Percentiles rank a stretch among this genome's conserved stretches.
phyloP scores from a whole-genome alignment of 2,888 invertebrate genomes.

The Sepioteuthis lessoniana region DNA sequence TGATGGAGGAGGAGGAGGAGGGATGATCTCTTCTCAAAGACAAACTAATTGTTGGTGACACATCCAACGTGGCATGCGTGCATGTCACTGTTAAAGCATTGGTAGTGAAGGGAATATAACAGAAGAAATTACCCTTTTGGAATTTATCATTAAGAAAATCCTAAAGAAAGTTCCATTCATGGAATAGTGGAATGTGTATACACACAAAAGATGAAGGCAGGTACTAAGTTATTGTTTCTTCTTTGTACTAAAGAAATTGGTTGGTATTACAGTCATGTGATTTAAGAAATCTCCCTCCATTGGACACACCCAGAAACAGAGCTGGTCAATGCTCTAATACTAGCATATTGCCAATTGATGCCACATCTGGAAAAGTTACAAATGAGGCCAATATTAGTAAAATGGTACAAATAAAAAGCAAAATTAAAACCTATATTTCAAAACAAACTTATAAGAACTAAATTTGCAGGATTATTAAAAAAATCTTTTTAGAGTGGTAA shows the following conservation, averaged over 20 bases:
- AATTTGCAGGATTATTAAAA: too few relatives aligned
- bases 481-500: too few relatives aligned
- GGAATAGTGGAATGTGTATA: not conserved
- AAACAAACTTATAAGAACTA: not conserved
- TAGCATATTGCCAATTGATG: not conserved
- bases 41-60: not conserved
- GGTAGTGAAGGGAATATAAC: not conserved
- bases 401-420: not conserved
- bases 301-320: not conserved
- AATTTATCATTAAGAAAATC: not conserved
- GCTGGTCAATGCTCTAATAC: not conserved
- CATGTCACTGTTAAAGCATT: not conserved
- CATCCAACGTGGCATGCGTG: not conserved
- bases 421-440: not conserved
- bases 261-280: not conserved
- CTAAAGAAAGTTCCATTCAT: not conserved
- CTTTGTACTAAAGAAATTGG: too few relatives aligned
- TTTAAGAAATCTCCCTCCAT: not conserved
- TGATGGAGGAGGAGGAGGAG: not conserved
- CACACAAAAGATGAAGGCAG: not conserved
- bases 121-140: not conserved
- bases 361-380: not conserved
- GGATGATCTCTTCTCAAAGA: not conserved
- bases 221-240: too few relatives aligned
- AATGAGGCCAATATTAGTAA: not conserved